Base-by-base conservation (phyloP, 2,797 vertebrate species). In the Dendrocincla fuliginosa region DNA sequence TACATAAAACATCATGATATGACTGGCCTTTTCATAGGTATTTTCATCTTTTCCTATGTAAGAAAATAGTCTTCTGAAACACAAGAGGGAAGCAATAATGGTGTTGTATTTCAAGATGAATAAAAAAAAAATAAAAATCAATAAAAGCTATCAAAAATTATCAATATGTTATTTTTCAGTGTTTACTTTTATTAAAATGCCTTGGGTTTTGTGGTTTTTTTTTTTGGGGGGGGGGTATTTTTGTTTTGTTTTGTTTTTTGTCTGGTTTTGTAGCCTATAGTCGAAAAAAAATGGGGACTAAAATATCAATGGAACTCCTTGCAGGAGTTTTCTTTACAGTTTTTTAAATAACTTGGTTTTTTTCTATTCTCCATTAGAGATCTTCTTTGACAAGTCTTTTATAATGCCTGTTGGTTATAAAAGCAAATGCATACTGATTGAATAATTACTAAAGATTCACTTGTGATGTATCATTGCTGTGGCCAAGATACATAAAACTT, bases 31-130 rank as follows among this genome's bases (percentile, higher is more conserved):
- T 90, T 79, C 33, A 91, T 74, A 67, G 68, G 14, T 75, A 24
- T 60, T 92, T 96, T 53, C 41, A 46, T n/a, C 60, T 74, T 46
- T 63, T 68, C 53, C 67, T 56, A 5, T 71, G 61, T 25, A 41
- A 73, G 79, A 92, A 94, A 71, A 67, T 3, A n/a, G 32, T 75
- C 59, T 85, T 88, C n/a, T 63, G 30, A 84, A 93, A 87, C 46
- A 81, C 18, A 73, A 47, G 33, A 80, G 59, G 24, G 59, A 87
- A 39, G 15, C 10, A 86, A 37, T 53, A 80, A 55, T 17, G 13
- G 2, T 7, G 57, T 8, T 71, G 84, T 52, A 37, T 20, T 63
- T 74, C 53, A 56, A 32, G n/a, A n/a, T 33, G 2, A 17, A 61
- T 75, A 56, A 84, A 86, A 84, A 60, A 56, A 79, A 86, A 82